These are phyloP conservation scores for Luidia sarsii DNA, from an alignment of 53 echinoderm and acorn worm species.

Conservation along the genomic window DNA sequence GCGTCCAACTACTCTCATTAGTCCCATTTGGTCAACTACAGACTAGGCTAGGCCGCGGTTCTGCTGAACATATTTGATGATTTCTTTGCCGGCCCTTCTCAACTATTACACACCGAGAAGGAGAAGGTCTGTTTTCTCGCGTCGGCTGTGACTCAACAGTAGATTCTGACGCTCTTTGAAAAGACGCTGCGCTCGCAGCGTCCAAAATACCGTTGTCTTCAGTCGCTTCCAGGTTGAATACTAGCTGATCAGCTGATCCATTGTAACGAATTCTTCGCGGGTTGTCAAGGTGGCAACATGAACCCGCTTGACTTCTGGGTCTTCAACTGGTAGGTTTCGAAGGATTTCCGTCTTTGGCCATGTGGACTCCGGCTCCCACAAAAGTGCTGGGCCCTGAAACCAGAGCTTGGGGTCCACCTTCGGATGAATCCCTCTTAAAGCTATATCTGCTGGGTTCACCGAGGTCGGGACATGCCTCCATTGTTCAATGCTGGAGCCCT, in stretches of 20 bases:
- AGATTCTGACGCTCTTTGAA: not conserved
- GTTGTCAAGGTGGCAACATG: not conserved
- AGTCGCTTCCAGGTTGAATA: constrained; percentile 41
- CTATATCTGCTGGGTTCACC: constrained; percentile 52
- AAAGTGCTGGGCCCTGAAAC: constrained; percentile 44
- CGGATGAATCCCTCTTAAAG: constrained; percentile 38
- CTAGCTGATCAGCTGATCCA: constrained; percentile 13
- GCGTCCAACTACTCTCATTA: constrained; percentile 49
- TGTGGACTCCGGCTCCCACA: constrained; percentile 2
- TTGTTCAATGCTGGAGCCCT: constrained; percentile 20
- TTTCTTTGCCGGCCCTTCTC: constrained; percentile 10
- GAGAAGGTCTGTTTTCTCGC: not conserved
- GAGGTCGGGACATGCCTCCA: constrained; percentile 41
- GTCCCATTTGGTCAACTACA: constrained; percentile 33
- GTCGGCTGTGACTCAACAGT: not conserved
- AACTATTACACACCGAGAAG: constrained; percentile 7
- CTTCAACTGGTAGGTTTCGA: constrained; percentile 2
- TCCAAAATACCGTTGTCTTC: constrained; percentile 77
- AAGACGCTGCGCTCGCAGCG: constrained; percentile 62
- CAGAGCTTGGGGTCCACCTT: constrained; percentile 14
- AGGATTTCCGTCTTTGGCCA: not conserved
- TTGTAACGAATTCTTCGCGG: not conserved
- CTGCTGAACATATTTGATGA: constrained; percentile 22
- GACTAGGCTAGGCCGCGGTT: not conserved
- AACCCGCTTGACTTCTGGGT: constrained; percentile 54